phyloP scores from a whole-genome alignment of 2,888 invertebrate species.

The Synergus japonicus region DNA sequence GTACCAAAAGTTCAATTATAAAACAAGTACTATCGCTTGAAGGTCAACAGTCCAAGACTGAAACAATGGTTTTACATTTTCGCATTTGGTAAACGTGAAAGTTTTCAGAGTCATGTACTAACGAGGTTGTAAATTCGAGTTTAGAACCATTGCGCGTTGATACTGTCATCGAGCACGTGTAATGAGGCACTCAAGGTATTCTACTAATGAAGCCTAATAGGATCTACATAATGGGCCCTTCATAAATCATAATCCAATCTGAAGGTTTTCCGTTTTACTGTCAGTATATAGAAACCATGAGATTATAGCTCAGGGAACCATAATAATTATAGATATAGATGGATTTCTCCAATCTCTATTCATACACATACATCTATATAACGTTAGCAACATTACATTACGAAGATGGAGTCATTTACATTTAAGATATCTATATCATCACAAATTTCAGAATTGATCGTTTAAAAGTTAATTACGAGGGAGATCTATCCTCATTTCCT shows the following conservation, averaged over 20 bases:
- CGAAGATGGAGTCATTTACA: not conserved
- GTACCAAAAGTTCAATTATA: too few relatives aligned
- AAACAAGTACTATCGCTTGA: too few relatives aligned
- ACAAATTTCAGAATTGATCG: not conserved
- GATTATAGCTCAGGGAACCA: not conserved
- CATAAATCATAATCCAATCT: constrained; percentile 4
- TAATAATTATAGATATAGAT: not conserved
- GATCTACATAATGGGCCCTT: not conserved
- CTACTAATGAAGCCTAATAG: constrained; percentile 18
- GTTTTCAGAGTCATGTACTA: not conserved
- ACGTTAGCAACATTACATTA: not conserved
- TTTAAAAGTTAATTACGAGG: not conserved
- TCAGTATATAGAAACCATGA: not conserved
- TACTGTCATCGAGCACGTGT: constrained; percentile 21
- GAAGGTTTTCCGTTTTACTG: not conserved
- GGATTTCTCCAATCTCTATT: not conserved
- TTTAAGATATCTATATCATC: not conserved
- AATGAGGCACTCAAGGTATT: constrained; percentile 9
- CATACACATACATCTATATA: not conserved
- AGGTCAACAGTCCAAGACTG: too few relatives aligned
- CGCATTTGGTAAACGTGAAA: not conserved
- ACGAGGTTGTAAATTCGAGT: not conserved
- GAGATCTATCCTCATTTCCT: not conserved
- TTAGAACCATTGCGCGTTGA: not conserved
- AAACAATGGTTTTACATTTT: not conserved